Conservation (phyloP, 2,888 invertebrate genomes). For the Rotaria macrura region DNA sequence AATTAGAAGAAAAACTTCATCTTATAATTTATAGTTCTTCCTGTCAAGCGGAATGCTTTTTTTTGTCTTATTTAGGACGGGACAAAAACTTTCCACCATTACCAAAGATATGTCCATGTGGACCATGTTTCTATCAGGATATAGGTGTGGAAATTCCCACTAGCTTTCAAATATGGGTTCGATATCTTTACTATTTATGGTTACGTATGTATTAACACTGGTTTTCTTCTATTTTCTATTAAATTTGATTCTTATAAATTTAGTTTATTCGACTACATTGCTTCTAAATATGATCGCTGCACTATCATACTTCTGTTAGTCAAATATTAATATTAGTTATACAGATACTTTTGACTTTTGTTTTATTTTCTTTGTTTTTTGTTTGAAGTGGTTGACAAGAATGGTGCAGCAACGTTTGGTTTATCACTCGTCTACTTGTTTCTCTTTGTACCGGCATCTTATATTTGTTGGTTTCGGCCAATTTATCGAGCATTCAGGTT, state of each 20-base stretch:
- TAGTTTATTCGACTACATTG: constrained; percentile 26
- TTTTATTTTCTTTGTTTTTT: neutral
- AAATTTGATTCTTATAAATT: neutral
- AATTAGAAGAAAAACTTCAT: too few relatives aligned
- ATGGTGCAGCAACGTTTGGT: constrained; percentile 61
- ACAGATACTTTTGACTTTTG: neutral
- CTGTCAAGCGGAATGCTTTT: constrained; percentile 29
- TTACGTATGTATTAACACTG: constrained; percentile 66
- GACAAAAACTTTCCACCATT: constrained; percentile 97
- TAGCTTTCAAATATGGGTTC: constrained; percentile 90
- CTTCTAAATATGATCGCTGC: constrained; percentile 27
- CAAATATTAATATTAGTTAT: constrained; percentile 11
- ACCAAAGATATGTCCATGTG: constrained; percentile 69
- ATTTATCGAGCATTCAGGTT: constrained; percentile 91
- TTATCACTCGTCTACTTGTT: constrained; percentile 75
- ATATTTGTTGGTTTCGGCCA: constrained; percentile 96
- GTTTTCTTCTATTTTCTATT: neutral
- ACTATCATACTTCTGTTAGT: constrained; percentile 56
- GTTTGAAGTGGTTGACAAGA: neutral
- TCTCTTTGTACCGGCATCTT: constrained; percentile 88
- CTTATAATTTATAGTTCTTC: too few relatives aligned
- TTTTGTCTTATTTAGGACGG: constrained; percentile 56
- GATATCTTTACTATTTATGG: constrained; percentile 88
- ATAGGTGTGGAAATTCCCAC: constrained; percentile 94
- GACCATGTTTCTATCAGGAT: constrained; percentile 98